Conservation (phyloP, 2,797 vertebrate genomes). For the Myotis vivesi region DNA sequence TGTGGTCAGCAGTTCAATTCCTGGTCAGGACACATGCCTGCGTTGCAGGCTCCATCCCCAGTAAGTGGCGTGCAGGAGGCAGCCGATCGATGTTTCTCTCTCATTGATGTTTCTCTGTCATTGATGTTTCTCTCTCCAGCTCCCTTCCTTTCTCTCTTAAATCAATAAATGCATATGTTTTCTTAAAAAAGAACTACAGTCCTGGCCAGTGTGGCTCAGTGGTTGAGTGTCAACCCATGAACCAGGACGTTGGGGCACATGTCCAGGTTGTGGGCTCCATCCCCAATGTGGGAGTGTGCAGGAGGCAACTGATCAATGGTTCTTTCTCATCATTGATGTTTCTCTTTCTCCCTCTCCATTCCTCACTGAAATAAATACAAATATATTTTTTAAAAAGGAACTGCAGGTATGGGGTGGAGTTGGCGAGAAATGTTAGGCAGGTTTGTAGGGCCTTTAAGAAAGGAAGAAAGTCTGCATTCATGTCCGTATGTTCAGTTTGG, state of each 20-base stretch:
- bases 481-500: background rate
- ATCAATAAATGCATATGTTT: no score
- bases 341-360: background rate
- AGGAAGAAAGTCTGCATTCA: background rate
- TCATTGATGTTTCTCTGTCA: no score
- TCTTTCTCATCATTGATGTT: background rate
- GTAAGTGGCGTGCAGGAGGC: no score
- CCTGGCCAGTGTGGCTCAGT: background rate
- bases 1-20: no score
- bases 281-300: no score
- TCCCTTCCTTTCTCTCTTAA: no score
- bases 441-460: slow-evolving; percentile 46
- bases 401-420: slow-evolving; percentile 54
- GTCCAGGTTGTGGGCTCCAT: background rate
- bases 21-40: no score
- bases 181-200: no score
- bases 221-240: background rate
- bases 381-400: background rate
- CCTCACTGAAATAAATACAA: background rate
- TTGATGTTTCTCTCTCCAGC: no score
- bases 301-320: background rate
- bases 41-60: no score
- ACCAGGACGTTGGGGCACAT: background rate
- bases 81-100: no score
- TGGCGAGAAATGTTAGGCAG: background rate